Base-by-base conservation (phyloP, 2,113 vertebrate genomes). In the Pyxicephalus adspersus region DNA sequence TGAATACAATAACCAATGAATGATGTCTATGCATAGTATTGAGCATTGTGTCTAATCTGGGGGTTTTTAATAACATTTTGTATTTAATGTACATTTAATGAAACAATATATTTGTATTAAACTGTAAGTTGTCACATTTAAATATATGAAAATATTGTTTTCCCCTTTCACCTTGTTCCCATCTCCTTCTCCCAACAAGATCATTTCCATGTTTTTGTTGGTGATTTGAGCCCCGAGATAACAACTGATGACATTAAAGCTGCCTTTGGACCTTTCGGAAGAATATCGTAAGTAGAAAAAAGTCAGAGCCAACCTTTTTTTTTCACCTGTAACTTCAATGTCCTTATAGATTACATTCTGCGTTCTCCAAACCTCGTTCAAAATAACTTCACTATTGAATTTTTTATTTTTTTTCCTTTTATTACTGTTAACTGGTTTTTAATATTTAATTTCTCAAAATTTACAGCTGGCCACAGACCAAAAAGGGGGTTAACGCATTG, bases 181-280 rank as follows among this genome's bases (percentile, higher is more conserved):
- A 58, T 68, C 58, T 66, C 51, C 77, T 85, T 85, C 81, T 83
- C 83, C 72, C 79, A 57, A 80, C 82, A 90, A 99, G 98, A 98
- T 93, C 98, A 99, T 90, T 99, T 99, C 94, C 98, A 99, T 55
- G 98, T 99, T 85, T 99, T 99, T 84, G 98, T 99, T 3, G 98
- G 98, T 87, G 98, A 99, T 93, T 95, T 99, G 84, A 99, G 98
- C 81, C 98, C 98, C 58, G 98, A 99, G 95, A 99, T 99, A 83
- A 97, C 96, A 75, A 99, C 98, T 60, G 98, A 99, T 90, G 98
- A 99, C 52, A 97, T 99, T 89, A 97, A 96, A 92, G 95, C 96
- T 84, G 97, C 98, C 76, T 99, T 99, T 76, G 97, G 96, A 1
- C 98, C 98, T 0, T 99, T 99, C 70, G 98, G 98, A 84, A 97